Base-by-base conservation (phyloP, 2,888 invertebrate genomes). In the Smittia sp. region DNA sequence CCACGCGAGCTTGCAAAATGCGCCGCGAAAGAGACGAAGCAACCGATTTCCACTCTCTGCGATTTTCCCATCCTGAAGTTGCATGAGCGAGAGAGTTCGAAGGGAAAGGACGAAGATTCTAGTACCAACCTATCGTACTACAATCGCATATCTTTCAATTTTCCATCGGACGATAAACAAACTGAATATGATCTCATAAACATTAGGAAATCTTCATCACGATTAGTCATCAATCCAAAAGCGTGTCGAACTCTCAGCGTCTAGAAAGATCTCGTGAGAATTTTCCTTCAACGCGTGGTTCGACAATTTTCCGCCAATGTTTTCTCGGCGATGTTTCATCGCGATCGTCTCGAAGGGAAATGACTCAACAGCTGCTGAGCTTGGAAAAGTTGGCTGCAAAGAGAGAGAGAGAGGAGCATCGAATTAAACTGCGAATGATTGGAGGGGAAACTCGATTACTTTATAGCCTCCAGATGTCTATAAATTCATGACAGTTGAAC, bases 361-460 rank as follows among this genome's bases (percentile, higher is more conserved):
- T 46, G 46, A 46, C n/a, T 46, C 46, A 46, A 46, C 46, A 46
- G 46, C 2, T 46, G 46, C n/a, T 46, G 11, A n/a, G 46, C 3
- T n/a, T 2, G 46, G 2, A 46, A 6, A n/a, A 2, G 46, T 11
- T 46, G 9, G n/a, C 32, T 32, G 32, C 32, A 46, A 46, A 46
- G n/a, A 46, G 46, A 46, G 46, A 2, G 15, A 58, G 11, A 18
- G 58, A 20, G 3, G 18, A 58, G n/a, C n/a, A n/a, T 58, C 58
- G 18, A 7, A 52, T 52, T 39, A 39, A 7, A 39, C 15, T n/a
- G 52, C 15, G 15, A 15, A 15, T n/a, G 52, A 52, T 52, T 15
- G 52, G 22, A 58, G 58, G 58, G 58, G 58, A 58, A 58, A 58
- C 18, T 18, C 58, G 58, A 58, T 20, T 58, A 6, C 32, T 32